Base-by-base conservation (phyloP, 37 sponge, comb jelly and placozoan species). In the Lycopodina hypogea region DNA sequence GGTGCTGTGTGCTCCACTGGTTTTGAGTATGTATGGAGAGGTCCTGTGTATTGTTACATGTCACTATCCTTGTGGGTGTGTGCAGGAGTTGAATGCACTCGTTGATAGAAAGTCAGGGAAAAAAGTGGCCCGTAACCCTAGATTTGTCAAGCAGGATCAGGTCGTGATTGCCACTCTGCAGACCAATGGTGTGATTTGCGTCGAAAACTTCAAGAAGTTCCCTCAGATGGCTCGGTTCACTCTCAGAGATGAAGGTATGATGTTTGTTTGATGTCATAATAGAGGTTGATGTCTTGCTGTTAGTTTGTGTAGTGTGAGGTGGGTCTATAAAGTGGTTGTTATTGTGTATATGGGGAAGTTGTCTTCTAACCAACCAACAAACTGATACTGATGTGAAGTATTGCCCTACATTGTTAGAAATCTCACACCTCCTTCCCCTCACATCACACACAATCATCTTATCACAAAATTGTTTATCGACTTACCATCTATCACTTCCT, bases 181-280 rank as follows among this genome's bases (percentile, higher is more conserved):
- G 77, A 81, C 94, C 0, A 84, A 92, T 57, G 89, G 94, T 12
- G 77, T 91, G 26, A 96, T 98, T 12, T 98, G 99, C 59, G 79
- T 98, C 68, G 99, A 98, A 78, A 78, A 85, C 0, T 98, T 98
- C 83, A 83, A 95, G 36, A 92, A 93, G 23, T 98, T 98, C 79
- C 96, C 96, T 32, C 94, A 86, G 69, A 90, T 98, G 96, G 99
- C 97, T 28, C 84, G 99, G 0, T 98, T 98, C 75, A 96, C 94
- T 4, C 76, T 98, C 39, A 63, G 99, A 72, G 99, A 98, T 82
- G 99, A 98, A 91, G 99, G 99, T 97, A 76, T 53, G 72, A n/a
- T n/a, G n/a, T n/a, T n/a, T n/a, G n/a, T n/a, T n/a, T n/a, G n/a
- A n/a, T n/a, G n/a, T n/a, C n/a, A n/a, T n/a, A n/a, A n/a, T n/a